Conservation (phyloP, 2,888 invertebrate genomes). For the Acleris cristana region DNA sequence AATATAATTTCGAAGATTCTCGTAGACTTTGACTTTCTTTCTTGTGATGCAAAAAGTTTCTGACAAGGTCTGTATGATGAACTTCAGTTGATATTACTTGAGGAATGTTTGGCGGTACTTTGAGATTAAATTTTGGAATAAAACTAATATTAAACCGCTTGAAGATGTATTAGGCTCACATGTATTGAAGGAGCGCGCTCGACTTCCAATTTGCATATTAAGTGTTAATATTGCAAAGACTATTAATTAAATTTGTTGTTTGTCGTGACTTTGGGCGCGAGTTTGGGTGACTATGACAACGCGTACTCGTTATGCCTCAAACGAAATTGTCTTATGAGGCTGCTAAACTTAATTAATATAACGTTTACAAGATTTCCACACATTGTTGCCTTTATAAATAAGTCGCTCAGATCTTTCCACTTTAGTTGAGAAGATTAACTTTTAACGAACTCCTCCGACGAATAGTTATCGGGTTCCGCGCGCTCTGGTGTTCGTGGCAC, state of each 20-base stretch:
- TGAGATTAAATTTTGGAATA: slow-evolving; percentile 32
- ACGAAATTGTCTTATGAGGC: not conserved
- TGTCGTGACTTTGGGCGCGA: slow-evolving; percentile 8
- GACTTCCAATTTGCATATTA: slow-evolving; percentile 27
- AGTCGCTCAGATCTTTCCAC: too few species aligned
- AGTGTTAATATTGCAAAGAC: slow-evolving; percentile 19
- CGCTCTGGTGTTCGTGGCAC: slow-evolving; percentile 13
- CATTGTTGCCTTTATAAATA: too few species aligned
- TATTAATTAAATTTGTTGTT: slow-evolving; percentile 29
- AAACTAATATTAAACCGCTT: slow-evolving; percentile 27
- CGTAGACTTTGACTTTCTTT: slow-evolving; percentile 31
- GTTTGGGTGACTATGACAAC: slow-evolving; percentile 14
- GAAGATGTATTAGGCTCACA: not conserved
- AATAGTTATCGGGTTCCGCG: slow-evolving; percentile 7
- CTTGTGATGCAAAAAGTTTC: slow-evolving; percentile 33
- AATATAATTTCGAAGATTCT: slow-evolving; percentile 35
- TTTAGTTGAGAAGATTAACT: not conserved
- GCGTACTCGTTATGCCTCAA: not conserved
- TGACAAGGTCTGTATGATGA: slow-evolving; percentile 32
- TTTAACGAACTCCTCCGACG: slow-evolving; percentile 18
- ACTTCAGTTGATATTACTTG: slow-evolving; percentile 28
- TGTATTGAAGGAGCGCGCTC: slow-evolving; percentile 4
- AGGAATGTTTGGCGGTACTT: slow-evolving; percentile 20
- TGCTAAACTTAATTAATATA: not conserved
- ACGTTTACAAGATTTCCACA: too few species aligned